Base-by-base conservation (phyloP, 2,797 vertebrate species). In the Neopelma chrysocephalum region DNA sequence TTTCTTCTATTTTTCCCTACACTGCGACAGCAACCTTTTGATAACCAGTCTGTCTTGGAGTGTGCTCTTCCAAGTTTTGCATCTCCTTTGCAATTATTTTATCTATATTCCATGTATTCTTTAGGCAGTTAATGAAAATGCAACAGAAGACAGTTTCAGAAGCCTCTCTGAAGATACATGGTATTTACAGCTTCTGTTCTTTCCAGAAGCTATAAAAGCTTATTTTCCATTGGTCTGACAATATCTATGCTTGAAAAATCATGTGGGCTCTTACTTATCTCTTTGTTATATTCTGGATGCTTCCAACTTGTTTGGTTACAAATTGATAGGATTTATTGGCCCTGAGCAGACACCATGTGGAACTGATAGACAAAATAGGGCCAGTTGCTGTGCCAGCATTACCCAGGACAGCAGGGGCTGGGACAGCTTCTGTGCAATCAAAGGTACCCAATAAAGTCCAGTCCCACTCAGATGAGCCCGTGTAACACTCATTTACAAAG, bases 181-280 rank as follows among this genome's bases (percentile, higher is more conserved):
- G 11, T 71, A 58, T 71, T 78, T 81, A 71, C 10, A 84, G 21
- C 23, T 75, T 56, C 43, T 70, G 1, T 42, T 78, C 43, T 71
- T 81, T 42, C 23, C 40, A 68, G 45, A 87, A 81, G 61, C 29
- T 36, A 8, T 75, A 79, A 84, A 89, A 21, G 6, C 36, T 60
- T 90, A 22, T 58, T 85, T 79, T 75, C 57, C 12, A 10, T 62
- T 70, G 23, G 40, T 21, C 1, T 9, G 32, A 50, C 29, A 78
- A 26, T 75, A 78, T 61, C 84, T 78, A 50, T 66, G 32, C 32
- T 58, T 72, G 43, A 87, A 83, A 70, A 89, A 38, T 58, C 42
- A 15, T 12, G 26, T 73, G 61, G 42, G 38, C 61, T 77, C 15
- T 78, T 87, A n/a, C 20, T 89, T 4, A 27, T 45, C 29, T 56